Evolutionary conservation across 2,797 vertebrate genomes (phyloP).

Genomic region (Fringilla coelebs): DNA sequence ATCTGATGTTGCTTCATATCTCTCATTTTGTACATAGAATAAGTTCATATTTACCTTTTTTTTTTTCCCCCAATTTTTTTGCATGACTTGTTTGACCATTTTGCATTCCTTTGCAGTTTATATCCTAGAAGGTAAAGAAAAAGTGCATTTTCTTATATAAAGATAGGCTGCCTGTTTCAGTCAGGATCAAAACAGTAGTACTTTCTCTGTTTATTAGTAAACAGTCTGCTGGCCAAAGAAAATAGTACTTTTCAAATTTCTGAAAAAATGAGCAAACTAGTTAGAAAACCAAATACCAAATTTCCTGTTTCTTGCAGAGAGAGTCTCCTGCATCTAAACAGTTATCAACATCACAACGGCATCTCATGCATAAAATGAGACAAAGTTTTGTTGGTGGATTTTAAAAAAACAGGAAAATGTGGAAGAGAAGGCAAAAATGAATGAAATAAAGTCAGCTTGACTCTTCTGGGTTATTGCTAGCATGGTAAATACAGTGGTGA

Average conservation of each 20-base stretch:
- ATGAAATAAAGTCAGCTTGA: not conserved
- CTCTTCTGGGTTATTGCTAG: not conserved
- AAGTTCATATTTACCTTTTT: fast-evolving
- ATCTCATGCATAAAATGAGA: not conserved
- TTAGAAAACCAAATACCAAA: not conserved
- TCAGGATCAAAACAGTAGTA: not conserved
- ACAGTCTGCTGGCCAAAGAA: not conserved
- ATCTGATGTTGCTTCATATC: not conserved
- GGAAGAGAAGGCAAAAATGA: not conserved
- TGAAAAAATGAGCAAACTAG: not conserved
- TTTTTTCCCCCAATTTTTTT: not conserved
- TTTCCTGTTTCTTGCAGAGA: not conserved
- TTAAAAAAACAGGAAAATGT: not conserved
- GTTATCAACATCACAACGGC: not conserved
- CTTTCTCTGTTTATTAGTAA: not conserved
- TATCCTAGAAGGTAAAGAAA: not conserved
- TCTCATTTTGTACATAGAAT: not conserved
- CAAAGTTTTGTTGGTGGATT: not conserved
- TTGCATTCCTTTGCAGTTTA: not conserved
- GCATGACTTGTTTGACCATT: not conserved
- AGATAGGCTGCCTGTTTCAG: not conserved
- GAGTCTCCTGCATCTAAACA: not conserved
- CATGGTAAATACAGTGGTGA: not conserved
- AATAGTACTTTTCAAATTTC: not conserved
- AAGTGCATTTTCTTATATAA: not conserved